A percentile compares a stretch with the other conserved stretches of the same genome.
Conservation (phyloP, 92 coral and sea anemone species). For the Diadumene lineata region DNA sequence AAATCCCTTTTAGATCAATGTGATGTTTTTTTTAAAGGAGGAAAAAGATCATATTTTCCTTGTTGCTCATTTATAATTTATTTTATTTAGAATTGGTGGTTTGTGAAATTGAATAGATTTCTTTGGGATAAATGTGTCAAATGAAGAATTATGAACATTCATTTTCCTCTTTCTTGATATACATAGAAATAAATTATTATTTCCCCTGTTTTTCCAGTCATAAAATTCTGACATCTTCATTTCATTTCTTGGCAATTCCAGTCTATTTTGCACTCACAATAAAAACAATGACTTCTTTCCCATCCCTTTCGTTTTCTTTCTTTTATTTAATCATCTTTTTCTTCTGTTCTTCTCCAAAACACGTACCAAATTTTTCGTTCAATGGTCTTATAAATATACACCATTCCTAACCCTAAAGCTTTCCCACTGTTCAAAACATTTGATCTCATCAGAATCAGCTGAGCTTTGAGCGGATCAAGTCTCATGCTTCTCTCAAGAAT, state of each 20-base stretch:
- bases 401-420: slow-evolving; percentile 84
- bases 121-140: too few relatives aligned
- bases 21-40: too few relatives aligned
- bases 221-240: background rate
- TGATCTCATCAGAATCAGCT: slow-evolving; percentile 78
- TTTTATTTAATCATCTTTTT: slow-evolving; percentile 30
- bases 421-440: slow-evolving; percentile 91
- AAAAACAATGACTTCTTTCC: too few relatives aligned
- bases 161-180: background rate
- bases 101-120: too few relatives aligned
- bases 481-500: slow-evolving; percentile 71
- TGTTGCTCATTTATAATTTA: too few relatives aligned
- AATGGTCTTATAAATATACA: slow-evolving; percentile 61
- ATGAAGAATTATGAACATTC: too few relatives aligned
- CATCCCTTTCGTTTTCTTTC: background rate
- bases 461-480: slow-evolving; percentile 87
- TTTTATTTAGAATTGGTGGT: too few relatives aligned
- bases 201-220: background rate
- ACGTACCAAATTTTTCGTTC: slow-evolving; percentile 79
- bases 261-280: background rate
- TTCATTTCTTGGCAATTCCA: background rate
- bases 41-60: too few relatives aligned
- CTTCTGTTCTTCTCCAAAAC: slow-evolving; percentile 60
- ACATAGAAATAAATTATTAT: background rate
- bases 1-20: too few relatives aligned